These are phyloP conservation scores for Aptenodytes patagonicus DNA, from an alignment of 2,113 vertebrate genomes.

Conservation along the genomic window DNA sequence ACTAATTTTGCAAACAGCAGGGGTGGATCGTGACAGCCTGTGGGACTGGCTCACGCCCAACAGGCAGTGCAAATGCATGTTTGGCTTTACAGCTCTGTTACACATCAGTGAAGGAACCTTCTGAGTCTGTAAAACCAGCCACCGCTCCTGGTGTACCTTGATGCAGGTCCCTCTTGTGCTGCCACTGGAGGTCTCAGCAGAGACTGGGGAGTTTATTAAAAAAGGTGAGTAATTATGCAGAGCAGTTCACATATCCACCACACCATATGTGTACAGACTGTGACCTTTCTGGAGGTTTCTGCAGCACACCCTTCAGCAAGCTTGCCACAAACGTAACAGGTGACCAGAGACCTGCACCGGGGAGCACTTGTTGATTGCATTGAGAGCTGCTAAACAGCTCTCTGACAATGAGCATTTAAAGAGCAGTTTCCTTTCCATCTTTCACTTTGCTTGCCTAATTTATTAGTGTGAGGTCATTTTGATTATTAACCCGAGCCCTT, in stretches of 20 bases:
- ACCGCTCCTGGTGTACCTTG: neutral
- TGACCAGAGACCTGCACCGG: neutral
- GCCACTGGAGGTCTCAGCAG: constrained; percentile 10
- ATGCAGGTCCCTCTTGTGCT: neutral
- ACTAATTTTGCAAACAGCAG: constrained; percentile 18
- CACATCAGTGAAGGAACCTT: neutral
- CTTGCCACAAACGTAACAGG: neutral
- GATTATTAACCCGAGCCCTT: constrained; percentile 40
- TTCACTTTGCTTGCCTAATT: constrained; percentile 32
- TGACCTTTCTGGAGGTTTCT: constrained; percentile 25
- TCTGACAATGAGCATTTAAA: constrained; percentile 18
- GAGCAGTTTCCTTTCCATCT: neutral
- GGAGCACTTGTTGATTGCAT: neutral
- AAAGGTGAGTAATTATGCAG: constrained; percentile 52
- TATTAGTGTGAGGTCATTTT: constrained; percentile 34
- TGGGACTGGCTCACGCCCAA: neutral
- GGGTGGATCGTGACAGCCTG: neutral
- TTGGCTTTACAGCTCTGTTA: neutral
- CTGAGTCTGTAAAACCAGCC: constrained; percentile 20
- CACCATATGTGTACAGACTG: neutral
- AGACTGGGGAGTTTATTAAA: constrained; percentile 28
- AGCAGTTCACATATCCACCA: neutral
- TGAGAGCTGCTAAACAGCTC: neutral
- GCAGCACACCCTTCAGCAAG: neutral
- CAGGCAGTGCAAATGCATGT: neutral